A percentile compares a stretch with the other conserved stretches of the same genome.
These are phyloP conservation scores for Coilia nasus DNA, from an alignment of 2,797 vertebrate species.

Conservation along the genomic window DNA sequence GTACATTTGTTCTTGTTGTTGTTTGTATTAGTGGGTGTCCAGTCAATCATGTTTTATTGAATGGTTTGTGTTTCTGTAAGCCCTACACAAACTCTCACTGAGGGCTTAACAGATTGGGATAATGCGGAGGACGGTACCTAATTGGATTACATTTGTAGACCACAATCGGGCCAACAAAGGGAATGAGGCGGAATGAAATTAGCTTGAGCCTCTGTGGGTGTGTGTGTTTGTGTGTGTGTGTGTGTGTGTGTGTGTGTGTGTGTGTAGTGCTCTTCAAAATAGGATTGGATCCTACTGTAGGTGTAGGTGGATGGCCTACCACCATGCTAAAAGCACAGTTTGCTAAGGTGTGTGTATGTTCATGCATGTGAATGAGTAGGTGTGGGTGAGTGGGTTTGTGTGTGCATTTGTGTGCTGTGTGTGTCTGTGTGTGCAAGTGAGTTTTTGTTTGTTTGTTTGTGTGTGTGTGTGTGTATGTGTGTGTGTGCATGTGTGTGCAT, in stretches of 20 bases:
- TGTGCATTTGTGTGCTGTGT: neutral
- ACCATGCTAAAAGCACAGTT: neutral
- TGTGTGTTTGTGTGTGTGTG: neutral
- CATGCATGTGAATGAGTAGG: neutral
- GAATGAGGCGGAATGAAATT: conserved; percentile 48
- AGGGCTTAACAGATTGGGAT: conserved; percentile 60
- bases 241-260: too few relatives aligned
- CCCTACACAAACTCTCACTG: conserved; percentile 53
- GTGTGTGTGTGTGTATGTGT: neutral
- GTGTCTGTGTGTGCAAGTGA: neutral
- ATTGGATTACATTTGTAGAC: conserved; percentile 58
- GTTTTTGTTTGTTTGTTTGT: neutral
- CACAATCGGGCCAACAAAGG: conserved; percentile 43
- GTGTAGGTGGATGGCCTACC: conserved; percentile 35
- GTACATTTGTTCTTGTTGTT: neutral
- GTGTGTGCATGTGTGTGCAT: conserved; percentile 1
- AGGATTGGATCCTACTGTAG: conserved; percentile 35
- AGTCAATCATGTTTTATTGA: conserved; percentile 67
- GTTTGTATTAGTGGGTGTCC: conserved; percentile 34
- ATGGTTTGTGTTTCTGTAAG: conserved; percentile 60
- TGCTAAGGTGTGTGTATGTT: conserved; percentile 7
- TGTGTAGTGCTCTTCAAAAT: conserved; percentile 2
- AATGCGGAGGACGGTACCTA: conserved; percentile 49
- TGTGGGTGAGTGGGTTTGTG: conserved; percentile 21
- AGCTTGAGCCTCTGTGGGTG: conserved; percentile 25